Base-by-base conservation (phyloP, 53 echinoderm and acorn worm species). In the Zoroaster sp. region DNA sequence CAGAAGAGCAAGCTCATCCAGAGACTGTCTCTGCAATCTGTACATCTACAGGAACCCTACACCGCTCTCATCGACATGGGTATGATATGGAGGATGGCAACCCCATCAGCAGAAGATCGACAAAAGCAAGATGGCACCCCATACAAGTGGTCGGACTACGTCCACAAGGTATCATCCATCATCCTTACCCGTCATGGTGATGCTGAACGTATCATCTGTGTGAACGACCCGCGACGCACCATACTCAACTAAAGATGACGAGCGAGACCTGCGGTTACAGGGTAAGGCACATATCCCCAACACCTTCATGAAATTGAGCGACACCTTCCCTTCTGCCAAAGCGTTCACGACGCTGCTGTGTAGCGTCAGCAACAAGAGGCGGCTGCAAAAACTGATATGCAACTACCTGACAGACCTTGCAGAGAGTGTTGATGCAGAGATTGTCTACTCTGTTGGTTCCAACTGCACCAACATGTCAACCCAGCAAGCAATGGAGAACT, bases 91-190 rank as follows among this genome's bases (percentile, higher is more conserved):
- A 69, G 35, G 36, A 54, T 90, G 17, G 40, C 83, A 53, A 83
- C 78, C 47, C 90, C 90, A 38, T 47, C 83, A 21, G 54, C 39
- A 40, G 83, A 90, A 36, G 83, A 83, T 41, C 71, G 75, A 71
- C 46, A 89, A 35, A 89, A 89, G 80, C 38, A 25, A 36, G 83
- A 90, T 51, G 83, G 74, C 3, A 90, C 37, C 17, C 2, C 34
- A 25, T 90, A 83, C 39, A 90, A 39, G 8, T 90, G 90, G 90
- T 72, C 54, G 4, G 74, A 83, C 66, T 90, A 90, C 73, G 49
- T 18, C 1, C 79, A 79, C 2, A 14, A 88, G 45, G 69, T 89
- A 28, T 43, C 33, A 20, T 35, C 69, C 35, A 38, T 49, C 44
- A 54, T 89, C 21, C 35, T 52, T 33, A 18, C 14, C 12, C 66